phyloP scores from a whole-genome alignment of 2,888 invertebrate species.

The Cyaniris semiargus region DNA sequence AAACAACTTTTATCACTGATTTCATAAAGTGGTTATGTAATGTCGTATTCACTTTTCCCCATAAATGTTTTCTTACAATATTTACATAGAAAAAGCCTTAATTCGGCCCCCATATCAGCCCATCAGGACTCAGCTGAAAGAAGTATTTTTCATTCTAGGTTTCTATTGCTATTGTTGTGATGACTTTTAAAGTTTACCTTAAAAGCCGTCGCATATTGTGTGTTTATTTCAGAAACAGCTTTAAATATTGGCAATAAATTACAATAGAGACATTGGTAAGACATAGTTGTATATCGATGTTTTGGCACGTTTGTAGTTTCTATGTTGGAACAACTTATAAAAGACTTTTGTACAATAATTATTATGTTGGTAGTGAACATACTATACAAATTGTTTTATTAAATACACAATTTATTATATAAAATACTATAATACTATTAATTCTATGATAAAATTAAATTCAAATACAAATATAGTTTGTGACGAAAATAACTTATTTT shows the following conservation, averaged over 20 bases:
- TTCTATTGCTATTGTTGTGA: neutral
- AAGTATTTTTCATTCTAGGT: constrained; percentile 23
- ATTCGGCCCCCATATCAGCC: constrained; percentile 13
- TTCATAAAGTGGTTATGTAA: neutral
- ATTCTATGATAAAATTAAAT: neutral
- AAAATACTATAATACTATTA: neutral
- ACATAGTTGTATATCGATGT: constrained; percentile 59
- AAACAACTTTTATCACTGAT: too few relatives aligned
- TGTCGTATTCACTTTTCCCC: neutral
- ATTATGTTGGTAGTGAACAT: neutral
- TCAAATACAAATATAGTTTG: neutral
- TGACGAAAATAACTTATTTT: neutral
- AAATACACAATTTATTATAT: neutral
- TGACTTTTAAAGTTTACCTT: neutral
- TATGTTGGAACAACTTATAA: neutral
- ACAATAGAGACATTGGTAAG: constrained; percentile 67
- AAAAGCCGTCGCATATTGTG: constrained; percentile 4
- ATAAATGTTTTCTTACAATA: neutral
- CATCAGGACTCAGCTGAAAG: constrained; percentile 8
- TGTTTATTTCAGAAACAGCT: constrained; percentile 27
- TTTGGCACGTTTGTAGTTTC: constrained; percentile 40
- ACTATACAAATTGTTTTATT: neutral
- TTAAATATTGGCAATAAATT: constrained; percentile 55
- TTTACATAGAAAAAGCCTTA: constrained; percentile 6
- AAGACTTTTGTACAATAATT: neutral